Evolutionary conservation across 2,797 vertebrate species (phyloP), one percentile per base, ranked within the genome.

Genomic region (Dendrocincla fuliginosa): DNA sequence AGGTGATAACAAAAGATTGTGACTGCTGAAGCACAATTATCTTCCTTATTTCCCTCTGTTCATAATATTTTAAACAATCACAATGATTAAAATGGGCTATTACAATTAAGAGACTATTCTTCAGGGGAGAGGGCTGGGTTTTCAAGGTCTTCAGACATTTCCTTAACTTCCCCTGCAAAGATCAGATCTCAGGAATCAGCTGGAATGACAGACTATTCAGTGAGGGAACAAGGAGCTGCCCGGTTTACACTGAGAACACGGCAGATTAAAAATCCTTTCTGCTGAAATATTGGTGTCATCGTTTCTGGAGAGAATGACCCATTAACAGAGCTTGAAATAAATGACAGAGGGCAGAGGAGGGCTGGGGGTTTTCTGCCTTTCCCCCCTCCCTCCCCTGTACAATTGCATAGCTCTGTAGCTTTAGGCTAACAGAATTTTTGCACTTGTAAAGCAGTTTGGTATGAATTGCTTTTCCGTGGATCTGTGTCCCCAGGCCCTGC

Each of bases 61-160:
- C 87, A 37, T 88, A 94, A 92, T 88, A 87, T 97, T 97, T 97
- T 97, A 96, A 98, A 98, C 98, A 98, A 98, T 98, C 90, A 91
- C 89, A 94, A 97, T 98, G 98, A 98, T 98, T 98, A 97, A 97
- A 97, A 96, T 8, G 89, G 93, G 96, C 94, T 92, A 97, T 98
- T 98, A 98, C 96, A 97, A 98, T 98, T 98, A 98, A 87, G 97
- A 96, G 75, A 82, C 94, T 95, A 97, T 98, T 98, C 97, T 98
- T 95, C 83, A 41, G 77, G 65, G 78, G 47, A 82, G 53, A 69
- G 19, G 57, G 44, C 35, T 92, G 87, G 86, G 81, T 85, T 91
- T 89, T 87, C 77, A 56, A 70, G 93, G 90, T 93, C 96, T 96
- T 93, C 89, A 86, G 90, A 27, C 74, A 77, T 96, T 97, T 93